Percentiles rank a stretch among this genome's conserved stretches.
These are phyloP conservation scores for Heliconius congener DNA, from an alignment of 1,140 invertebrate species.

Conservation along the genomic window DNA sequence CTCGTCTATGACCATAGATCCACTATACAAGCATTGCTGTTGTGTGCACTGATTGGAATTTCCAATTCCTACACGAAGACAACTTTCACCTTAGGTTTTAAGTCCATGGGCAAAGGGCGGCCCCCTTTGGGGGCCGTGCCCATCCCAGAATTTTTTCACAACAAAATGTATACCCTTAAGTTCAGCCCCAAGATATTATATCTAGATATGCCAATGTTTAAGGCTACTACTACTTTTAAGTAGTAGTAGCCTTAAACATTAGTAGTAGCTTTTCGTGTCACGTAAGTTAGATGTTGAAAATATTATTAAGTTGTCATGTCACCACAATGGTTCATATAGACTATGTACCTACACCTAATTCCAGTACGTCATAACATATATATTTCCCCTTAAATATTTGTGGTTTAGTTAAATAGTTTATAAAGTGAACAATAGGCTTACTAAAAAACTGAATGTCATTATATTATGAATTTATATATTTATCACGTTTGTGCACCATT, in stretches of 20 bases:
- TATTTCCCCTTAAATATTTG: neutral
- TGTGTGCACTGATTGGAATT: neutral
- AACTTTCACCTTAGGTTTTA: slow-evolving; percentile 14
- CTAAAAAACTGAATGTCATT: neutral
- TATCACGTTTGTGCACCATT: neutral
- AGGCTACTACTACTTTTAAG: neutral
- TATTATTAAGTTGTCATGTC: neutral
- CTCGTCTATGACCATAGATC: neutral
- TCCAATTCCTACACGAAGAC: neutral
- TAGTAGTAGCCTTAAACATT: too few species aligned
- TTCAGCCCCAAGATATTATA: too few species aligned
- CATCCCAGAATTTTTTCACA: neutral
- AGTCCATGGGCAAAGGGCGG: neutral
- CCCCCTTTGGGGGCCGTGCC: too few species aligned
- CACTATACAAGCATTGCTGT: neutral
- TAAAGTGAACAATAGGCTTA: neutral
- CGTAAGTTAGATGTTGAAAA: neutral
- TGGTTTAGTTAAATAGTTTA: slow-evolving; percentile 3
- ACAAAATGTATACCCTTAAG: too few species aligned
- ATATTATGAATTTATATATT: neutral
- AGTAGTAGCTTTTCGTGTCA: neutral
- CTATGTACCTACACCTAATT: too few species aligned
- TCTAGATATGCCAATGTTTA: too few species aligned
- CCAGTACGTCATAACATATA: neutral
- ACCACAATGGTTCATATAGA: slow-evolving; percentile 1